phyloP scores from a whole-genome alignment of 2,888 invertebrate species.

The Podotricha telesiphe region DNA sequence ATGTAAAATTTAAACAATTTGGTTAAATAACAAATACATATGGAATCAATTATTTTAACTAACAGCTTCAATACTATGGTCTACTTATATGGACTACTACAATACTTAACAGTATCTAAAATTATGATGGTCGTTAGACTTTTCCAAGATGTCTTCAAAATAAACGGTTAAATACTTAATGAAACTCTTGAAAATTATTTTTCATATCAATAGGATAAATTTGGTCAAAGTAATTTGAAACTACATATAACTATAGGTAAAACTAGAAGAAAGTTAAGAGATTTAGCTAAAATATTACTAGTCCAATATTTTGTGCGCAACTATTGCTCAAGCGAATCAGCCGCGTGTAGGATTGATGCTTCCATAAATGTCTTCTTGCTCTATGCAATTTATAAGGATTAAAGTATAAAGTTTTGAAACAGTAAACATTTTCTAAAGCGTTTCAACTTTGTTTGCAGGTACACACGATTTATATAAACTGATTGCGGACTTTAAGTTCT shows the following conservation, averaged over 20 bases:
- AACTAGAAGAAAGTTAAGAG: background rate
- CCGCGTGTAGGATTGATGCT: conserved; percentile 17
- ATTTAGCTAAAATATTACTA: conserved; percentile 9
- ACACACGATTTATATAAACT: conserved; percentile 6
- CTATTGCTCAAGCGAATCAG: conserved; percentile 21
- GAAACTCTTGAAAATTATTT: background rate
- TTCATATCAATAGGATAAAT: conserved; percentile 2
- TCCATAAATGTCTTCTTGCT: conserved; percentile 22
- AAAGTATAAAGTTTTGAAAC: conserved; percentile 23
- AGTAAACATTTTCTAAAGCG: conserved; percentile 20
- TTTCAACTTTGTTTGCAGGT: conserved; percentile 7
- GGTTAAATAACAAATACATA: no score
- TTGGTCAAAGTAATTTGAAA: background rate
- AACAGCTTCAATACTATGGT: no score
- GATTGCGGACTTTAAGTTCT: background rate
- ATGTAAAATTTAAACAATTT: no score
- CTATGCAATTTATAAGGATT: conserved; percentile 16
- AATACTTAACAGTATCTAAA: no score
- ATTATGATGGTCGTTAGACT: background rate
- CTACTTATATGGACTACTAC: no score
- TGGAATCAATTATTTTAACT: no score
- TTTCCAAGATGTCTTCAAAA: background rate
- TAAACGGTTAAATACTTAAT: background rate
- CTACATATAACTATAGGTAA: conserved; percentile 1
- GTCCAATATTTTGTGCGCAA: conserved; percentile 21